These are phyloP conservation scores for Tetranychus piercei DNA, from an alignment of 2,888 invertebrate species.

Conservation along the genomic window DNA sequence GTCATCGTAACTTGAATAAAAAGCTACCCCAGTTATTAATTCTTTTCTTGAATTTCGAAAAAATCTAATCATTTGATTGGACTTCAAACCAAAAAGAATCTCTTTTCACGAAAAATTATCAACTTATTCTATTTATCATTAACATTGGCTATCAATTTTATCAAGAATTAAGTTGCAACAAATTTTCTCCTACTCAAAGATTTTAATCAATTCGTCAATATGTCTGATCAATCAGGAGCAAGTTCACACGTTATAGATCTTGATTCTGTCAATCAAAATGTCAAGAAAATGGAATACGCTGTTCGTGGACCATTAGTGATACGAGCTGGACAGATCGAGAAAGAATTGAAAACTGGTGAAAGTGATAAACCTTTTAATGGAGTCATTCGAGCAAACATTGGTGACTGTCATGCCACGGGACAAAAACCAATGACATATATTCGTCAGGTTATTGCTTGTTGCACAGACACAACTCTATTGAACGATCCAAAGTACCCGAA, in stretches of 20 bases:
- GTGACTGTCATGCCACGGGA: slow-evolving; percentile 96
- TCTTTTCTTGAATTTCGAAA: no score
- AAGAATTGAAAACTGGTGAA: slow-evolving; percentile 42
- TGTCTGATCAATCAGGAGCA: not conserved
- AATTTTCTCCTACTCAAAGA: no score
- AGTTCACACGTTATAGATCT: not conserved
- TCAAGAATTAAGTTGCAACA: no score
- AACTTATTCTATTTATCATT: no score
- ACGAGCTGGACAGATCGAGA: slow-evolving; percentile 77
- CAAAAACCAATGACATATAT: slow-evolving; percentile 84
- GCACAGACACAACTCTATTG: slow-evolving; percentile 50
- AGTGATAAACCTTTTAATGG: slow-evolving; percentile 16
- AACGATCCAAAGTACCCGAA: slow-evolving; percentile 51
- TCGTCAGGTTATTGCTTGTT: slow-evolving; percentile 49
- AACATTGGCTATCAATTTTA: no score
- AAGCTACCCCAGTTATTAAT: no score
- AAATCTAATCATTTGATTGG: no score
- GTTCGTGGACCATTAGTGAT: slow-evolving; percentile 88
- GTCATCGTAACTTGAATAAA: no score
- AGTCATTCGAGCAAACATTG: slow-evolving; percentile 50
- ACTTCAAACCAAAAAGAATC: no score
- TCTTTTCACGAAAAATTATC: no score
- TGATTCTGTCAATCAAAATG: slow-evolving; percentile 62
- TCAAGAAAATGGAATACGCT: slow-evolving; percentile 85
- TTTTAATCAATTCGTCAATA: not conserved